Base-by-base conservation (phyloP, 2,797 vertebrate genomes). In the Oophaga sylvatica region DNA sequence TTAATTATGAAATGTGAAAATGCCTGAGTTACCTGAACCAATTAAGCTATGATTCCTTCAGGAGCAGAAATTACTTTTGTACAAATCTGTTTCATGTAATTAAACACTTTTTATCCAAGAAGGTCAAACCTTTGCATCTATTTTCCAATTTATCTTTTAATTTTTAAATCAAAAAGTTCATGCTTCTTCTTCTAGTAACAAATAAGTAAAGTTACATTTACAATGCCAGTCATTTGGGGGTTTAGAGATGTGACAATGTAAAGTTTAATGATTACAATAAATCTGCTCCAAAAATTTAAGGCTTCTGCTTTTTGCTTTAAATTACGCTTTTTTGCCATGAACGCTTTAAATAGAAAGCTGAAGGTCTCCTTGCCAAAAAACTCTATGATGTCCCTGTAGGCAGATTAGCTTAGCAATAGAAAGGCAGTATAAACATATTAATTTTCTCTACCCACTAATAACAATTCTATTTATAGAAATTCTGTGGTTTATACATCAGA, bases 241-340 rank as follows among this genome's bases (percentile, higher is more conserved):
- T 90, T 90, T 67, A 22, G 75, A 83, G 60, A 20, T 88, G 73
- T 15, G 83, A 85, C 90, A 91, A 90, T 56, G 81, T 26, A 84
- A 90, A 90, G 9, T 81, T n/a, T 57, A 89, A 79, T n/a, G 56
- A 86, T 88, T 77, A 85, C 48, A 88, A 65, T 9, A 91, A 90
- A 89, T 48, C 29, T 83, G 81, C 68, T 89, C 81, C 26, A 84
- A 87, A 87, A 88, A 35, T 78, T 16, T 77, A 90, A 70, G 3
- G 41, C 90, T 91, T 90, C 82, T 56, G 82, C 82, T 87, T 76
- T 86, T 20, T 45, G 81, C 6, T 91, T 90, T 59, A 87, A 65
- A 87, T 91, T 91, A 87, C 85, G 87, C 83, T 85, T 83, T 89
- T 91, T 90, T 92, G 53, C 75, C 56, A 90, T 89, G n/a, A 90